These are phyloP conservation scores for Cydia fagiglandana DNA, from an alignment of 1,140 invertebrate species.

Conservation along the genomic window DNA sequence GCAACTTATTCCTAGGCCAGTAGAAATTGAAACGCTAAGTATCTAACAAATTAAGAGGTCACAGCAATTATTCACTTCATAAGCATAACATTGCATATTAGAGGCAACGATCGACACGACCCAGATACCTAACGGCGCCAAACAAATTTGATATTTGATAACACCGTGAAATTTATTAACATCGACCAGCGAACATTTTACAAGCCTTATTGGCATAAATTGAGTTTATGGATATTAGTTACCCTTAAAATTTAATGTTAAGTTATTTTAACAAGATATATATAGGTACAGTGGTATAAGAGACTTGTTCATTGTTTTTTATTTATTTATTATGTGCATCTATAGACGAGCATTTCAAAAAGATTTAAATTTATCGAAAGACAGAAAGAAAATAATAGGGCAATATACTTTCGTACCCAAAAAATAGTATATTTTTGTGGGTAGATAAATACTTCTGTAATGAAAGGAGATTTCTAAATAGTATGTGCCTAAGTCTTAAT, in stretches of 20 bases:
- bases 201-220: background rate
- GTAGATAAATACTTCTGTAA: too few species aligned
- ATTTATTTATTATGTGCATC: too few species aligned
- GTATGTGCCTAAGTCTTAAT: constrained; percentile 31
- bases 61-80: constrained; percentile 33
- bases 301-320: too few species aligned
- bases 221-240: background rate
- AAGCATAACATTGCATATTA: constrained; percentile 40
- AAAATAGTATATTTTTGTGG: too few species aligned
- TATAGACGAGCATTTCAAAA: too few species aligned
- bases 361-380: too few species aligned
- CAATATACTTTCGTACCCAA: too few species aligned
- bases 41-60: constrained; percentile 25
- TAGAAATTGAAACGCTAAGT: constrained; percentile 3
- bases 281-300: too few species aligned
- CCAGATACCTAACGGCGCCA: constrained; percentile 36
- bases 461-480: background rate
- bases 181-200: constrained; percentile 22
- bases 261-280: background rate
- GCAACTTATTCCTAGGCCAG: background rate
- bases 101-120: constrained; percentile 35
- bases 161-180: constrained; percentile 36
- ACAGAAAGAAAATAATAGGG: too few species aligned
- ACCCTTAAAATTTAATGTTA: background rate
- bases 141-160: constrained; percentile 42